Conservation (phyloP, 2,888 invertebrate species). For the Oscheius sp. region DNA sequence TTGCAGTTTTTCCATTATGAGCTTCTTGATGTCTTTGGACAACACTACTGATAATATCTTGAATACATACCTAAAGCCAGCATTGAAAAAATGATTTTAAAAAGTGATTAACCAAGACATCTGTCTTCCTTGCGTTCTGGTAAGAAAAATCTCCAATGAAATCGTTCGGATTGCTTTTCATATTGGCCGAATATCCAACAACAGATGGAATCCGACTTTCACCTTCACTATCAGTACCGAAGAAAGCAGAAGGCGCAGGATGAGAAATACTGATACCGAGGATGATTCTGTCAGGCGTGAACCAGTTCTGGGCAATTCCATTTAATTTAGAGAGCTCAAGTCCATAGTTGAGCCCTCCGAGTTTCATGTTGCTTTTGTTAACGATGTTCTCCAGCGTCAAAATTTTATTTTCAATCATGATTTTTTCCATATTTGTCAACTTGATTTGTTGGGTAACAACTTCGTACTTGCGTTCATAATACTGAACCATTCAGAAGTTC, state of each 20-base stretch:
- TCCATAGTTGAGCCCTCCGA: conserved; percentile 57
- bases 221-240: too few species aligned
- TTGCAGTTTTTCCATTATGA: conserved; percentile 30
- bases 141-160: conserved; percentile 54
- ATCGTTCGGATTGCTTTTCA: conserved; percentile 34
- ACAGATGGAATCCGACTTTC: neutral
- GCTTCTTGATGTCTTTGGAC: neutral
- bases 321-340: neutral
- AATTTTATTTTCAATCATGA: conserved; percentile 7
- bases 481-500: neutral
- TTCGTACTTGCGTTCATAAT: conserved; percentile 41
- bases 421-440: conserved; percentile 4
- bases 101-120: neutral
- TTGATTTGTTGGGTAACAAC: conserved; percentile 61
- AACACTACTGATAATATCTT: neutral
- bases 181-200: conserved; percentile 46
- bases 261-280: conserved; percentile 49
- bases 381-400: conserved; percentile 58
- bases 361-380: conserved; percentile 52
- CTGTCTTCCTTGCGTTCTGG: conserved; percentile 2
- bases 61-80: neutral
- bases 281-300: conserved; percentile 34
- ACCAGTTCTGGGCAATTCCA: conserved; percentile 23
- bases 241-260: conserved; percentile 19
- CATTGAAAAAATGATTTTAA: neutral